These are phyloP conservation scores for Umimayanthus chanpuru DNA, from an alignment of 92 coral and sea anemone genomes.

Conservation along the genomic window DNA sequence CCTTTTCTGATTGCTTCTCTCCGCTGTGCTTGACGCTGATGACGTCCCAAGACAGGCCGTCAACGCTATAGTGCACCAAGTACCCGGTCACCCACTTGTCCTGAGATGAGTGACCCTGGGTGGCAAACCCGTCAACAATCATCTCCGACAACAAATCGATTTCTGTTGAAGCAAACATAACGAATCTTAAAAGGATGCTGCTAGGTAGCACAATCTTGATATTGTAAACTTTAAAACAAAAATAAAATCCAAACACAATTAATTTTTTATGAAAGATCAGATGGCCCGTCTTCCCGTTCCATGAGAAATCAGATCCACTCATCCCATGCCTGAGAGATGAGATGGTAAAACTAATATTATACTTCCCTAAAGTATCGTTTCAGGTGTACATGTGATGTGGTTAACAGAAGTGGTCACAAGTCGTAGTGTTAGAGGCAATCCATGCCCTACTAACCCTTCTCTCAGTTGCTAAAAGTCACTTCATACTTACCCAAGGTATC, in stretches of 20 bases:
- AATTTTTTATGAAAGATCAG: no score
- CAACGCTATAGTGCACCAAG: slow-evolving; percentile 75
- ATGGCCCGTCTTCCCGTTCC: no score
- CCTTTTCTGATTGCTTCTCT: slow-evolving; percentile 22
- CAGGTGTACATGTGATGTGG: no score
- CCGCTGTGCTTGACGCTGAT: slow-evolving; percentile 53
- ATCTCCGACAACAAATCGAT: slow-evolving; percentile 71
- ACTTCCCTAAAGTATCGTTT: no score
- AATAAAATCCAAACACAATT: not conserved
- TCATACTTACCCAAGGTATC: slow-evolving; percentile 68
- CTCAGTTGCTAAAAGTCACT: not conserved
- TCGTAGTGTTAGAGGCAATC: not conserved
- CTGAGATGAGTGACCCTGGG: slow-evolving; percentile 69
- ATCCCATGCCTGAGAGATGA: no score
- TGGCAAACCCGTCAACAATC: slow-evolving; percentile 86
- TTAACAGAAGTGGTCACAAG: not conserved
- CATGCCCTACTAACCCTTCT: not conserved
- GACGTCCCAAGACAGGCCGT: slow-evolving; percentile 81
- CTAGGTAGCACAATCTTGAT: not conserved
- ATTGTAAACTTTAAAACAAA: not conserved
- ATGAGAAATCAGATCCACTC: no score
- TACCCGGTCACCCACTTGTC: slow-evolving; percentile 77
- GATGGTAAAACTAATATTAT: no score
- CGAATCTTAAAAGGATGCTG: not conserved
- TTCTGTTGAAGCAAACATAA: slow-evolving; percentile 45